Evolutionary conservation across 2,888 invertebrate genomes (phyloP).

Genomic region (Drosophila phalerata): DNA sequence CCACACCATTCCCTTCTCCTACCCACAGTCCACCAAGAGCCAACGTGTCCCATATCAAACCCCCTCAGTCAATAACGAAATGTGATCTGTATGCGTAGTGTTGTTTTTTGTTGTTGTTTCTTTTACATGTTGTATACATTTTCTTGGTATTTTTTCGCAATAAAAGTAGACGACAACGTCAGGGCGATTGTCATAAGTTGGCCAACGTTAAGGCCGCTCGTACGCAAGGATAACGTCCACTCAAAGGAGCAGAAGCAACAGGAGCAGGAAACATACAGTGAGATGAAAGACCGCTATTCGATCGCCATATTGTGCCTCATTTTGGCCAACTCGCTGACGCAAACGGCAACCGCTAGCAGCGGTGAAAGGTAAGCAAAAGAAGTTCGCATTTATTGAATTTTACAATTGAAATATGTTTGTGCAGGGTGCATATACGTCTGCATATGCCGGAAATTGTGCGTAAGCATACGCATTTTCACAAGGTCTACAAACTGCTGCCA

Average conservation of each 20-base stretch:
- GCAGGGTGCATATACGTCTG: constrained; percentile 81
- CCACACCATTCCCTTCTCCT: neutral
- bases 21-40: neutral
- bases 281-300: constrained; percentile 30
- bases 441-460: constrained; percentile 80
- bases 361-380: constrained; percentile 75
- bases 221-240: constrained; percentile 44
- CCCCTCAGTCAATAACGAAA: constrained; percentile 40
- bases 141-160: constrained; percentile 40
- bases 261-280: constrained; percentile 13
- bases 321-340: constrained; percentile 34
- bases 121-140: constrained; percentile 38
- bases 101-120: constrained; percentile 37
- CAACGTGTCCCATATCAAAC: neutral
- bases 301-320: constrained; percentile 45
- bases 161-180: constrained; percentile 71
- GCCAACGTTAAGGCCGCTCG: constrained; percentile 52
- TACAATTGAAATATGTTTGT: neutral
- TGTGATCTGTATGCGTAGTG: constrained; percentile 51
- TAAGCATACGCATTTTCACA: constrained; percentile 74
- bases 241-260: constrained; percentile 2
- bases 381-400: neutral
- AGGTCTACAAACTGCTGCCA: constrained; percentile 64
- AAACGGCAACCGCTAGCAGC: constrained; percentile 58
- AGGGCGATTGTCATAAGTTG: constrained; percentile 71